Evolutionary conservation across 2,797 vertebrate genomes (phyloP).

Genomic region (Fundulus diaphanus): DNA sequence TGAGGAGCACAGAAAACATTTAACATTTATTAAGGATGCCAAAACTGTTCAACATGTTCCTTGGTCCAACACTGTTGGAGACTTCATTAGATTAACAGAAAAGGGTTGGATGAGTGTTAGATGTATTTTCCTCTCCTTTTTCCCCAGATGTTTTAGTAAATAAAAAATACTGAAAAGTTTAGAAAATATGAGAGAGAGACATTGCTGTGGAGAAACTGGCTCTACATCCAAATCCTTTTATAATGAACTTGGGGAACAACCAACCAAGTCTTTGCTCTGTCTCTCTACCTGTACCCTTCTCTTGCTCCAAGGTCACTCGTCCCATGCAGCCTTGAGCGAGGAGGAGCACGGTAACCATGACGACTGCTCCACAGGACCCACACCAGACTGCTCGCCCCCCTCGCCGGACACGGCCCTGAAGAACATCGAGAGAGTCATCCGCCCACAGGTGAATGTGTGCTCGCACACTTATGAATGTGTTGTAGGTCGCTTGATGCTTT

Average conservation of each 20-base stretch:
- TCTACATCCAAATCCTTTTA: background rate
- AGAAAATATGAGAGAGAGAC: background rate
- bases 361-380: conserved; percentile 92
- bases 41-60: no score
- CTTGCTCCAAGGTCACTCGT: conserved; percentile 85
- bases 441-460: conserved; percentile 89
- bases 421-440: conserved; percentile 98
- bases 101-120: background rate
- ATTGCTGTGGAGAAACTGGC: background rate
- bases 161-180: background rate
- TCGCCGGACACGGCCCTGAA: conserved; percentile 97
- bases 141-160: background rate
- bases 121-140: background rate
- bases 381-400: conserved; percentile 97
- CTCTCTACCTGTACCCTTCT: conserved; percentile 1
- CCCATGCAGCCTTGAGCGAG: conserved; percentile 87
- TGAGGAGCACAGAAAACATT: no score
- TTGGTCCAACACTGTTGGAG: no score
- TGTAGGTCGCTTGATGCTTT: conserved; percentile 66
- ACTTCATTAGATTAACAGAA: background rate
- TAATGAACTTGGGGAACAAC: background rate
- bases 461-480: conserved; percentile 46
- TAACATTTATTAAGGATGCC: no score
- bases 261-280: background rate
- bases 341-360: conserved; percentile 93